A percentile compares a stretch with the other conserved stretches of the same genome.
These are phyloP conservation scores for Lophius piscatorius DNA, from an alignment of 2,113 vertebrate species.

Conservation along the genomic window DNA sequence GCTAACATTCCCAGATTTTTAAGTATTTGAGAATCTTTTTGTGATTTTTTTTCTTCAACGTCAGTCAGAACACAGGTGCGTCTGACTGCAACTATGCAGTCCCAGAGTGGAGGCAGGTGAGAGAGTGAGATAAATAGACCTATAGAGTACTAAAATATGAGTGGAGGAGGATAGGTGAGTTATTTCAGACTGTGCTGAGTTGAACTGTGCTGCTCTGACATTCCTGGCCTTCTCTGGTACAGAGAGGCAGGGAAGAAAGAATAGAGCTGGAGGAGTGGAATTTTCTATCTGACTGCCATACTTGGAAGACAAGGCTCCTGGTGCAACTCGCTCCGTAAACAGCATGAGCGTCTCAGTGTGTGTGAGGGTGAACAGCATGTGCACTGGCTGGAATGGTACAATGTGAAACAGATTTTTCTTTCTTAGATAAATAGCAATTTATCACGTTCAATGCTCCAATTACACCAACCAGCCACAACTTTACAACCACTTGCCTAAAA, in stretches of 20 bases:
- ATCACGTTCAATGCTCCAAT: too few relatives aligned
- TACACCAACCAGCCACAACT: too few relatives aligned
- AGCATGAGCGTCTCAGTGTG: conserved; percentile 20
- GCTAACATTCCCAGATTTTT: not conserved
- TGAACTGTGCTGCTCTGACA: conserved; percentile 55
- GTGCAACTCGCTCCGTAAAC: conserved; percentile 65
- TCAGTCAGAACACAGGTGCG: conserved; percentile 25
- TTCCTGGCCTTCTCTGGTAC: conserved; percentile 73
- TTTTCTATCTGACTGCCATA: conserved; percentile 70
- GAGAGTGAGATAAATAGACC: not conserved
- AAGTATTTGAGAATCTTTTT: conserved; percentile 6
- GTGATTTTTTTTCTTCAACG: not conserved
- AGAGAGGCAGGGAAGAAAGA: conserved; percentile 39
- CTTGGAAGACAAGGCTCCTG: conserved; percentile 66
- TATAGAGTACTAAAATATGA: conserved; percentile 21
- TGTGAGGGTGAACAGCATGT: conserved; percentile 18
- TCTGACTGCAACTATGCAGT: conserved; percentile 2
- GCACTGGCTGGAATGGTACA: conserved; percentile 7
- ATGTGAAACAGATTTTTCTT: conserved; percentile 18
- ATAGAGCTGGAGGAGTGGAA: conserved; percentile 54
- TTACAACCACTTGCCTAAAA: too few relatives aligned
- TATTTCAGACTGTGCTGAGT: conserved; percentile 27
- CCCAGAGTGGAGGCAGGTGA: not conserved
- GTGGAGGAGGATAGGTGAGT: conserved; percentile 22
- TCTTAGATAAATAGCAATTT: too few relatives aligned